phyloP scores from a whole-genome alignment of 2,888 invertebrate genomes.

The Cryptocephalus primarius region DNA sequence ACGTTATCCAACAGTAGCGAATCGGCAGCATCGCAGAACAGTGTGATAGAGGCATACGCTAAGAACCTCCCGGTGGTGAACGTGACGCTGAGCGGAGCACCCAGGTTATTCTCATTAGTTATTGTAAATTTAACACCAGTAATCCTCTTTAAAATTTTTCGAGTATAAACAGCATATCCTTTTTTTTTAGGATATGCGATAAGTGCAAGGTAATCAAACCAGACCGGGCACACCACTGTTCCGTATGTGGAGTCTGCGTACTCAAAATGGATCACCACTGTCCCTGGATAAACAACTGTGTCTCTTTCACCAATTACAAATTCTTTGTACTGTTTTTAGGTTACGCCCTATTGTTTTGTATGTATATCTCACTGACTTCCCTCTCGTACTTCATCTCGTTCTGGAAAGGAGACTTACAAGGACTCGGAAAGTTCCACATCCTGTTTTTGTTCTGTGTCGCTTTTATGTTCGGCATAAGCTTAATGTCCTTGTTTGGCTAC shows the following conservation, averaged over 20 bases:
- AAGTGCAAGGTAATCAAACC: constrained; percentile 94
- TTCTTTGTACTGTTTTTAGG: constrained; percentile 96
- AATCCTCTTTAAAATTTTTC: too few relatives aligned
- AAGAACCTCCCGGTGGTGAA: constrained; percentile 77
- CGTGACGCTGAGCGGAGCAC: constrained; percentile 60
- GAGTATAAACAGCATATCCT: too few relatives aligned
- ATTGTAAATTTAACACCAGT: too few relatives aligned
- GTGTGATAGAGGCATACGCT: constrained; percentile 71
- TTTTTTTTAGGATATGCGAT: constrained; percentile 90
- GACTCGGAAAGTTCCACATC: constrained; percentile 83
- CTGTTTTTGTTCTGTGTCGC: constrained; percentile 96
- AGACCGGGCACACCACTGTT: constrained; percentile 96
- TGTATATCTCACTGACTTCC: constrained; percentile 78
- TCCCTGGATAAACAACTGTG: constrained; percentile 98
- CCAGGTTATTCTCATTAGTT: constrained; percentile 27
- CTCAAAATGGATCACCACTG: constrained; percentile 99
- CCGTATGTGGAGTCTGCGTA: constrained; percentile 90
- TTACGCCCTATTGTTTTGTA: constrained; percentile 85
- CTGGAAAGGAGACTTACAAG: constrained; percentile 77
- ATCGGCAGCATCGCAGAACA: constrained; percentile 65
- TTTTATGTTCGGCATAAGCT: constrained; percentile 93
- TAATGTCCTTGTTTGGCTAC: constrained; percentile 91
- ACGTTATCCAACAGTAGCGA: constrained; percentile 63
- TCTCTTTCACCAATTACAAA: constrained; percentile 97
- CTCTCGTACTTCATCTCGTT: constrained; percentile 82